Base-by-base conservation (phyloP, 2,113 vertebrate species). In the Carlito syrichta region DNA sequence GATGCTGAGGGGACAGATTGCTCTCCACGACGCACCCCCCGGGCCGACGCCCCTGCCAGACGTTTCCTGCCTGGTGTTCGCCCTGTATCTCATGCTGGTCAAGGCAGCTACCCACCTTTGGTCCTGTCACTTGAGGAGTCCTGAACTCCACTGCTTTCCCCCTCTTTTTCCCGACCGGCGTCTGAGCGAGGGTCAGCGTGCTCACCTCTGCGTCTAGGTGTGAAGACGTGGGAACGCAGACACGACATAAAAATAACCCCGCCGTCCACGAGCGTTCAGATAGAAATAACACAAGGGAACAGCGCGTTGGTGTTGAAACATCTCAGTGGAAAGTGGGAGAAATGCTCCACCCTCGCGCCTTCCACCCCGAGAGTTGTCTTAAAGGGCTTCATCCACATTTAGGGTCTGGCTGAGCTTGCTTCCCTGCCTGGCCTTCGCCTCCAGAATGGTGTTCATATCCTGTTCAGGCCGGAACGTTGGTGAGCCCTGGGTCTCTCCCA, bases 1-100 rank as follows among this genome's bases (percentile, higher is more conserved):
- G 93, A 96, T 63, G 92, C 97, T 97, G 98, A 85, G 78, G 97
- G 98, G 96, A 97, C 96, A n/a, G n/a, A n/a, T 98, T 98, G 89
- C 78, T 98, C 96, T 98, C 97, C 98, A n/a, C n/a, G n/a, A n/a
- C n/a, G n/a, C n/a, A n/a, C n/a, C n/a, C n/a, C n/a, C n/a, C n/a
- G n/a, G n/a, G n/a, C n/a, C n/a, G n/a, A n/a, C n/a, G n/a, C n/a
- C n/a, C n/a, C n/a, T n/a, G n/a, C n/a, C n/a, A n/a, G n/a, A n/a
- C n/a, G n/a, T n/a, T n/a, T n/a, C n/a, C n/a, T n/a, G n/a, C n/a
- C n/a, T n/a, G n/a, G n/a, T n/a, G n/a, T n/a, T n/a, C n/a, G n/a
- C n/a, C n/a, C n/a, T n/a, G n/a, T n/a, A n/a, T n/a, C n/a, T n/a
- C n/a, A n/a, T n/a, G n/a, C n/a, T 66, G 88, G 97, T 95, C 97